These are phyloP conservation scores for Cichlasoma orientale DNA, from an alignment of 2,797 vertebrate species.

Conservation along the genomic window DNA sequence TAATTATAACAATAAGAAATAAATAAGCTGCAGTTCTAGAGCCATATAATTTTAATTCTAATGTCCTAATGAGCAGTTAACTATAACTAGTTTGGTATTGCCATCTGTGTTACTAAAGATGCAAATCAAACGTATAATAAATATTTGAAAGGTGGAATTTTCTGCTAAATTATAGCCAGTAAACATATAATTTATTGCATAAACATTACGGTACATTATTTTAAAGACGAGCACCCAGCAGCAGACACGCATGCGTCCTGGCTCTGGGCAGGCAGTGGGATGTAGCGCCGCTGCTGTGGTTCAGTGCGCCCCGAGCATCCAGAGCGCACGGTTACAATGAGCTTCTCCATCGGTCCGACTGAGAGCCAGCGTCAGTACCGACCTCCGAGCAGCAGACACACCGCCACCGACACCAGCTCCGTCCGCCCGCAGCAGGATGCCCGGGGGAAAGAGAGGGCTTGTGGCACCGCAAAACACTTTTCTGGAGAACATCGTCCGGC, in stretches of 20 bases:
- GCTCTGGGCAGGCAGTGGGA: slow-evolving; percentile 36
- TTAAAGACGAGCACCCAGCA: slow-evolving; percentile 2
- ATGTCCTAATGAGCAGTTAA: not conserved
- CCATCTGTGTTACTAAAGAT: not conserved
- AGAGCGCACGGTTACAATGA: slow-evolving; percentile 90
- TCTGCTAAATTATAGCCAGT: not conserved
- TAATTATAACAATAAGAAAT: not conserved
- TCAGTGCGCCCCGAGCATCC: slow-evolving; percentile 82
- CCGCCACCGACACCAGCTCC: slow-evolving; percentile 55
- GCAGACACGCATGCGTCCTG: slow-evolving; percentile 64
- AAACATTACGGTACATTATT: not conserved
- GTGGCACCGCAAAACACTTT: slow-evolving; percentile 99
- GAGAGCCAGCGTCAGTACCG: slow-evolving; percentile 64
- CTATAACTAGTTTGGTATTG: not conserved
- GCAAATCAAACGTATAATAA: not conserved
- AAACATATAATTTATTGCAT: not conserved
- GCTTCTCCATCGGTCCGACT: slow-evolving; percentile 83
- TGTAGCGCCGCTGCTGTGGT: slow-evolving; percentile 72
- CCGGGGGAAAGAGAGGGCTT: slow-evolving; percentile 97
- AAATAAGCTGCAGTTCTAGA: not conserved
- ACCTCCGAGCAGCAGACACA: slow-evolving; percentile 58
- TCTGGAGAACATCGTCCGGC: slow-evolving; percentile 96
- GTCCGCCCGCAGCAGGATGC: slow-evolving; percentile 87
- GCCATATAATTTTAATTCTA: not conserved
- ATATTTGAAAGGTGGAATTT: not conserved